Evolutionary conservation across 1,140 invertebrate genomes (phyloP).

Genomic region (Drosophila sp.): DNA sequence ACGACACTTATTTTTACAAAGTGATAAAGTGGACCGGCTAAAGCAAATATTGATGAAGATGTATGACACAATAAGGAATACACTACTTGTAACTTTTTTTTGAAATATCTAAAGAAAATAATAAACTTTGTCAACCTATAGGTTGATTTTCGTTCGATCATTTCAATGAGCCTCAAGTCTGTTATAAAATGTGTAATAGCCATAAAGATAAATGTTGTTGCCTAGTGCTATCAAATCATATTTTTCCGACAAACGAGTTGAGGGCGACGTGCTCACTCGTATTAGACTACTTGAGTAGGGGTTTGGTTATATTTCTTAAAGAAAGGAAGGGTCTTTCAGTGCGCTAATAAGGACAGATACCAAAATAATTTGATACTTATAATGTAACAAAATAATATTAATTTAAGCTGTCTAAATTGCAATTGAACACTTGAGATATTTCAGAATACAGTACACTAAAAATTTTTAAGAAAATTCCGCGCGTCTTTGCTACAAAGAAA

Average conservation of each 20-base stretch:
- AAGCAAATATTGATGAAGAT: no score
- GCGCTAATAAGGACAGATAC: background rate
- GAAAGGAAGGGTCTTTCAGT: background rate
- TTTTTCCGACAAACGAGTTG: slow-evolving; percentile 61
- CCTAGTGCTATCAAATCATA: slow-evolving; percentile 75
- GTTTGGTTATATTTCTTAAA: slow-evolving; percentile 8
- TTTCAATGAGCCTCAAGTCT: no score
- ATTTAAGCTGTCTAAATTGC: background rate
- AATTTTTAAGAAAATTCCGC: slow-evolving; percentile 46
- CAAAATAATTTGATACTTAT: slow-evolving; percentile 1
- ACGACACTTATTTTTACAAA: no score
- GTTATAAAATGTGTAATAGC: no score
- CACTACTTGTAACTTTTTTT: no score
- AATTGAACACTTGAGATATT: background rate
- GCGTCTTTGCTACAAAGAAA: slow-evolving; percentile 52
- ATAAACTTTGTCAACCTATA: no score
- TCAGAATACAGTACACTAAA: background rate
- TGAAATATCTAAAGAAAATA: no score
- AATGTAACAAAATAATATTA: no score
- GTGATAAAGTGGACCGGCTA: no score
- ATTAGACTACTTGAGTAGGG: slow-evolving; percentile 35
- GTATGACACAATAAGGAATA: no score
- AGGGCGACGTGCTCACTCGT: slow-evolving; percentile 9
- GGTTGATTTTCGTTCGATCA: no score
- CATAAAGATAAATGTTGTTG: no score